Evolutionary conservation across 2,113 vertebrate genomes (phyloP).

Genomic region (Neolamprologus variostigma): DNA sequence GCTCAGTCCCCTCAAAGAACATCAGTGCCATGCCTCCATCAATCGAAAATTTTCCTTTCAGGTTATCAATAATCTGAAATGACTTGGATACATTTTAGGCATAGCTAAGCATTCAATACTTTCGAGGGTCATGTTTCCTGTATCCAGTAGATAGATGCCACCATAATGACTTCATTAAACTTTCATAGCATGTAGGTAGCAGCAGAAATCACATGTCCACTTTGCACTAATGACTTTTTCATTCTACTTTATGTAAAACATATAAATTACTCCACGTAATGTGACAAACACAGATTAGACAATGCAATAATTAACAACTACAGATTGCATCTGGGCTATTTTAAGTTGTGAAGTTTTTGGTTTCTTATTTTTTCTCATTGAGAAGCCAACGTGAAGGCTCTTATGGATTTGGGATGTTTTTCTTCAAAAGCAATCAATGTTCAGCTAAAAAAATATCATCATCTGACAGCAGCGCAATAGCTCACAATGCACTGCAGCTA

Average conservation of each 20-base stretch:
- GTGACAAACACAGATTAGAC: neutral
- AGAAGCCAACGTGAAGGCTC: neutral
- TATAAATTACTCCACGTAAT: neutral
- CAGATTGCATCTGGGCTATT: neutral
- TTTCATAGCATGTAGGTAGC: neutral
- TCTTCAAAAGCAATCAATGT: neutral
- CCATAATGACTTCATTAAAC: slow-evolving; percentile 36
- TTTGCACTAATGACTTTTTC: neutral
- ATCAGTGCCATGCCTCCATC: slow-evolving; percentile 4
- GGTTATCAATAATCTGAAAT: slow-evolving; percentile 30
- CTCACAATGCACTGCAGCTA: neutral
- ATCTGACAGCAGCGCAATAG: neutral
- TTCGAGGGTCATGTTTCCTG: neutral
- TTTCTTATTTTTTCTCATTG: neutral
- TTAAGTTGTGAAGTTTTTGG: neutral
- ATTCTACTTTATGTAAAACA: neutral
- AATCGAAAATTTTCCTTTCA: neutral
- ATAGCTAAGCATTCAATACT: neutral
- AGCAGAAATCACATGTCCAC: neutral
- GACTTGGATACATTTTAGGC: neutral
- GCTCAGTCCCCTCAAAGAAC: neutral
- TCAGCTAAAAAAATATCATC: neutral
- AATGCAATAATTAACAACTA: neutral
- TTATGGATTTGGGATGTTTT: neutral
- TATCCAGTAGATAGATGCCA: slow-evolving; percentile 13